Evolutionary conservation across 2,888 invertebrate species (phyloP), one percentile per base, ranked within the genome.

Genomic region (Pediacus dermestoides): DNA sequence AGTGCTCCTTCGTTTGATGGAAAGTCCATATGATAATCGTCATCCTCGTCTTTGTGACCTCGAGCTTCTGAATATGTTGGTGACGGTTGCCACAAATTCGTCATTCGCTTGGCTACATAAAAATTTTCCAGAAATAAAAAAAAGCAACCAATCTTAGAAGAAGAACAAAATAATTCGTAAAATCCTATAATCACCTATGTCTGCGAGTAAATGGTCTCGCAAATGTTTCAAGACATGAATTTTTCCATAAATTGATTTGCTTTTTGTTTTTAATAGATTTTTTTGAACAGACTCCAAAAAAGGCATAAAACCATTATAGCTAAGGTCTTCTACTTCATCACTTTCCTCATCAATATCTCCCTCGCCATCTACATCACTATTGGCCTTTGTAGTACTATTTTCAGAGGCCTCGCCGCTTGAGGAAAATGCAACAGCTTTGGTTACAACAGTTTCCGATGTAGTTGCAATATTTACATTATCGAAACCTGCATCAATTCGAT

Each of bases 1-100:
- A 90, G 70, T 0, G 89, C 82, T 28, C 85, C 82, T 69, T 88
- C 88, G 2, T 84, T 75, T 0, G 88, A 86, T 7, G 88, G 88
- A 64, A 88, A 86, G 49, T 85, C 82, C 53, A 87, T 73, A 50
- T 76, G 77, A 1, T 78, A 74, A 2, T 63, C 58, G 27, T 61
- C 58, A 18, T 60, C 59, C 16, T 52, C 46, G 7, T 31, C 31
- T 39, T 61, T 54, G 23, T 61, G 54, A 11, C 55, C 60, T 34
- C 65, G 45, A 15, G 61, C 59, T 45, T 52, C 44, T 14, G 43
- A 31, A 2, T 48, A 9, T 14, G 22, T 34, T 30, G 40, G 34
- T 21, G 4, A 12, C 3, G 42, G 35, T 40, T 41, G 41, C 48
- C 52, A 54, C 30, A 60, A 42, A 14, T 43, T 46, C 8, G 42